A percentile compares a stretch with the other conserved stretches of the same genome.
Conservation (phyloP, 2,797 vertebrate genomes). For the Mus spretus region DNA sequence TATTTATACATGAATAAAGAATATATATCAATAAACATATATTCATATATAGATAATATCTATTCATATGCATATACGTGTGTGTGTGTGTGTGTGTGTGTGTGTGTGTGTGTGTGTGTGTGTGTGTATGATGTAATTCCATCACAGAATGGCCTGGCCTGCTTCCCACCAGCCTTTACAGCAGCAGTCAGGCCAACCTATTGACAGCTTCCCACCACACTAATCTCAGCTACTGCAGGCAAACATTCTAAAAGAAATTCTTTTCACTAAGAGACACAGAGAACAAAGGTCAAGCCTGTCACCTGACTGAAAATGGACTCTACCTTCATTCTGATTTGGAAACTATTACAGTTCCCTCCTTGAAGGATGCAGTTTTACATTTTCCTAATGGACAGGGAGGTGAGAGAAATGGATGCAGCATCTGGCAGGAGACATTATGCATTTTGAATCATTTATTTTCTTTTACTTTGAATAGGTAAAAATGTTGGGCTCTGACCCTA, state of each 20-base stretch:
- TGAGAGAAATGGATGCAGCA: conserved; percentile 80
- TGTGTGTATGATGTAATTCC: not conserved
- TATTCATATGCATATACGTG: not conserved
- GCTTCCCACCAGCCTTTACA: conserved; percentile 53
- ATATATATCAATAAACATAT: not conserved
- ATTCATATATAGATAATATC: not conserved
- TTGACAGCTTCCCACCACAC: not conserved
- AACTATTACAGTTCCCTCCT: conserved; percentile 82
- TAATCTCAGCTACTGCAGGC: conserved; percentile 59
- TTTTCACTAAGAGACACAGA: conserved; percentile 39
- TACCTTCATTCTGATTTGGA: conserved; percentile 68
- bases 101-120: not conserved
- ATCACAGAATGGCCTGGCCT: not conserved
- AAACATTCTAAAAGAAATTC: conserved; percentile 70
- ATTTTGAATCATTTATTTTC: conserved; percentile 88
- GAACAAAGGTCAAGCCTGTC: not conserved
- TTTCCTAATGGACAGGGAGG: conserved; percentile 78
- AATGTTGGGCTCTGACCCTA: conserved; percentile 86
- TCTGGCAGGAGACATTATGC: conserved; percentile 82
- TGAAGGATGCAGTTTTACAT: conserved; percentile 79
- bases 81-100: not conserved
- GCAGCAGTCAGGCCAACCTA: not conserved
- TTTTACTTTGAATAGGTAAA: conserved; percentile 86
- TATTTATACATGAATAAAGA: not conserved
- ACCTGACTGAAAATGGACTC: conserved; percentile 71